Evolutionary conservation across 2,888 invertebrate species (phyloP), one percentile per base, ranked within the genome.

Genomic region (Pemphredon lugubris): DNA sequence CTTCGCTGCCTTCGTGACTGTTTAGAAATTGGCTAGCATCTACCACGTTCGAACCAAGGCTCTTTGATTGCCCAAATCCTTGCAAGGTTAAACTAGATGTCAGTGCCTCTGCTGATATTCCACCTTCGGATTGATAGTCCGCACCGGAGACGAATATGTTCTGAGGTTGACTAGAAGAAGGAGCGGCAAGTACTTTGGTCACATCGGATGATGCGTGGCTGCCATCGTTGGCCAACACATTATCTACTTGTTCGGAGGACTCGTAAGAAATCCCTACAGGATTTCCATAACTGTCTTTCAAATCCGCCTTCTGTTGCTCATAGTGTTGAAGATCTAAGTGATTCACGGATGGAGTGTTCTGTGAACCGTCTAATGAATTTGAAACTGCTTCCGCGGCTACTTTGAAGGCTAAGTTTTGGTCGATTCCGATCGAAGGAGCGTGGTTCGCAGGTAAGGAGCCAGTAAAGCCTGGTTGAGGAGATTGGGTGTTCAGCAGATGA

Each of bases 221-320:
- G 7, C 74, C 71, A 60, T 76, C 65, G 9, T 61, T 59, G 18
- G 67, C 42, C n/a, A 45, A 9, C 0, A 39, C 11, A 5, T 47
- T 64, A 11, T 68, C 71, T 2, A 21, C 55, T n/a, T 74, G 58
- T 11, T 58, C 71, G 2, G 63, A 21, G 1, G 65, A 61, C 2
- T 74, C 73, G 23, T 61, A 83, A 5, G 63, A 68, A 13, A 74
- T 50, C 34, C 82, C 83, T 2, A 88, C 58, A 0, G 86, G 83
- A 64, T 87, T 85, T 0, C 89, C 89, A 30, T 89, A 89, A 57
- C 89, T 89, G 51, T 89, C 88, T 54, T 86, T 89, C 7, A 87
- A 71, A 23, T 85, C 75, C 1, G 57, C 66, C 9, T 79, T 82
- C 13, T 65, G 66, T 30, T 86, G 84, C 14, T 84, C 82, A 26